Percentiles rank a stretch among this genome's conserved stretches.
Evolutionary conservation across 1,140 invertebrate species (phyloP).

Genomic region (Megalonaias nervosa): DNA sequence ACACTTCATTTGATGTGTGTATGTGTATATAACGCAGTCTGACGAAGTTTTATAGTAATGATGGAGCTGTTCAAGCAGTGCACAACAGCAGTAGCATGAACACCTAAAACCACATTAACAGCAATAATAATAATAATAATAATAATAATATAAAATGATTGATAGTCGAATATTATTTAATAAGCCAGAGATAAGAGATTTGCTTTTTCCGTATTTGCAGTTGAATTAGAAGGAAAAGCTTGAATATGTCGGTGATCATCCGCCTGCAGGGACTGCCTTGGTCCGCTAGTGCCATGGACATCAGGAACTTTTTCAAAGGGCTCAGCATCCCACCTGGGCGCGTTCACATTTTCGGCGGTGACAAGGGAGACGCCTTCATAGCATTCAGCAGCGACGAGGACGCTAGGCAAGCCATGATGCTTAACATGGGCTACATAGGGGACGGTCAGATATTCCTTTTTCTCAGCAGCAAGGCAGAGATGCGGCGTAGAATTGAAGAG

Average conservation of each 20-base stretch:
- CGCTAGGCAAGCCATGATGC: slow-evolving; percentile 94
- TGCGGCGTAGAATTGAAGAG: slow-evolving; percentile 84
- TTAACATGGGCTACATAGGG: slow-evolving; percentile 90
- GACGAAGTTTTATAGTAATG: no score
- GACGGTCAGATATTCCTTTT: slow-evolving; percentile 90
- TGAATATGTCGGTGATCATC: slow-evolving; percentile 96
- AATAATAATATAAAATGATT: no score
- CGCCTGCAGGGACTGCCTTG: slow-evolving; percentile 97
- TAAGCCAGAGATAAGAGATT: no score
- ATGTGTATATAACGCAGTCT: no score
- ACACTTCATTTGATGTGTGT: no score
- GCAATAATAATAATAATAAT: no score
- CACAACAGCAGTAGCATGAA: no score
- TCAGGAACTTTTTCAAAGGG: slow-evolving; percentile 95
- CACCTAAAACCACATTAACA: no score
- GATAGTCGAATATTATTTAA: no score
- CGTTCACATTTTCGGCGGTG: slow-evolving; percentile 98
- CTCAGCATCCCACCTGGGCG: slow-evolving; percentile 97
- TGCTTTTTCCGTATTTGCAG: no score
- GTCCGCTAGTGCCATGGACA: slow-evolving; percentile 96
- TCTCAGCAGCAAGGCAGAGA: slow-evolving; percentile 93
- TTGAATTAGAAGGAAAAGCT: no score
- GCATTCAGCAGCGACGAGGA: slow-evolving; percentile 99
- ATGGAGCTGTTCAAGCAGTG: no score
- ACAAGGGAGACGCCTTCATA: slow-evolving; percentile 98